Evolutionary conservation across 2,797 vertebrate genomes (phyloP).

Genomic region (Acanthurus tractus): DNA sequence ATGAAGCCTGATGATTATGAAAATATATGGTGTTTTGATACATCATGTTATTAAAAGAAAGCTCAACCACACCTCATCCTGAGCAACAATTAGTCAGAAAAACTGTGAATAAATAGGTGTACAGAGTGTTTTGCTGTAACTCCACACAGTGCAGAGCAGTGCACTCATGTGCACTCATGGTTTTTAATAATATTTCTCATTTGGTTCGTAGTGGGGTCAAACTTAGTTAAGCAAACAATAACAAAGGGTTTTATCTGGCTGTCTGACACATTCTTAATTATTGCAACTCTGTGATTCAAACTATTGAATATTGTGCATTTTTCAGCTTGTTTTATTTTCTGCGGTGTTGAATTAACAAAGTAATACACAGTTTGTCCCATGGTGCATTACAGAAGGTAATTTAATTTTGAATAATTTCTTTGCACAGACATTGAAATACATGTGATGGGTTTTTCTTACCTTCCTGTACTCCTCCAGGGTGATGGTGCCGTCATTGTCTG

Average conservation of each 20-base stretch:
- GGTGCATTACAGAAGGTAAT: too few species aligned
- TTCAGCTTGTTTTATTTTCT: too few species aligned
- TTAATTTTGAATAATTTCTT: neutral
- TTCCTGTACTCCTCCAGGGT: conserved; percentile 96
- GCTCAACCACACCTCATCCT: neutral
- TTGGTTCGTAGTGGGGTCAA: neutral
- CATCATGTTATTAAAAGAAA: neutral
- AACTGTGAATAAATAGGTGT: too few species aligned
- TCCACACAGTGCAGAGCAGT: too few species aligned
- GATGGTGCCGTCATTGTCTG: conserved; percentile 94
- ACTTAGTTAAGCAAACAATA: neutral
- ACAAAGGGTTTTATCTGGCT: neutral
- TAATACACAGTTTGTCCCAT: too few species aligned
- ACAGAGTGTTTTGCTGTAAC: neutral
- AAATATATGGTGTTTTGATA: neutral
- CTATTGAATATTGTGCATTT: neutral
- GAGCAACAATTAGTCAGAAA: neutral
- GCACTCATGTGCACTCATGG: neutral
- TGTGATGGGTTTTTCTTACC: conserved; percentile 78
- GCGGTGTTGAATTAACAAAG: too few species aligned
- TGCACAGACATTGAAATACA: neutral
- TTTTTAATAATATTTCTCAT: neutral
- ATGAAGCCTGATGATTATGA: neutral
- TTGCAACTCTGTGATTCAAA: neutral
- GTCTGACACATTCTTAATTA: neutral